Evolutionary conservation across 2,888 invertebrate species (phyloP).

Genomic region (Stenotaenia linearis): DNA sequence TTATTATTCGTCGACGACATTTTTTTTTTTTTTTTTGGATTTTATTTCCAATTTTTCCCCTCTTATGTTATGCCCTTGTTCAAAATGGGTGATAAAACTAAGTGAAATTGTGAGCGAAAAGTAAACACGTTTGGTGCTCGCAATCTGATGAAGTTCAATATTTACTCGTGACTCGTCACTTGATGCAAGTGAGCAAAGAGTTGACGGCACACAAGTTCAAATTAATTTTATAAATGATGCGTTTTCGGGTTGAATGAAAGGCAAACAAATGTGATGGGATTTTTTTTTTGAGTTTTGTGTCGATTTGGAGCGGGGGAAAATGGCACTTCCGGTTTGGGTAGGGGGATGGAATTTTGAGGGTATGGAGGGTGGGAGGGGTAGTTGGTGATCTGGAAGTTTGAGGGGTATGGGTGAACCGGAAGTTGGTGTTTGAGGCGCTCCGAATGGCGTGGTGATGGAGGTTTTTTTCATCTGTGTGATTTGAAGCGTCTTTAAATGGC

Average conservation of each 20-base stretch:
- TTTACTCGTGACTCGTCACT: conserved; percentile 8
- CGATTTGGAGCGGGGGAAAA: too few relatives aligned
- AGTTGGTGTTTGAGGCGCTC: too few relatives aligned
- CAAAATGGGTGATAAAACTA: neutral
- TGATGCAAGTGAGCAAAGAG: neutral
- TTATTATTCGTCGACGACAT: neutral
- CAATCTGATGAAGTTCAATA: conserved; percentile 13
- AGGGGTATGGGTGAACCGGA: too few relatives aligned
- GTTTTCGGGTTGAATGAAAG: neutral
- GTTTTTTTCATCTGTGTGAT: too few relatives aligned
- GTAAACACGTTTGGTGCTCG: neutral
- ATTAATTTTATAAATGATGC: neutral
- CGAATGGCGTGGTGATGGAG: too few relatives aligned
- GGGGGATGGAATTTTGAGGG: too few relatives aligned
- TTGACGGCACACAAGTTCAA: neutral
- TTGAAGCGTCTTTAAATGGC: too few relatives aligned
- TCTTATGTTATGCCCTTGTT: neutral
- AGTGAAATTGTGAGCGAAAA: conserved; percentile 14
- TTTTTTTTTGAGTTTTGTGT: neutral
- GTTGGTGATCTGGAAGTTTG: too few relatives aligned
- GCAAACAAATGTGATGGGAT: neutral
- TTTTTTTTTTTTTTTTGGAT: neutral
- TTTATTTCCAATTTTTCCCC: neutral
- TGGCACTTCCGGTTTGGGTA: too few relatives aligned
- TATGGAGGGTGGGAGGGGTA: too few relatives aligned